A percentile compares a stretch with the other conserved stretches of the same genome.
Conservation (phyloP, 2,113 vertebrate genomes). For the Axis porcinus region DNA sequence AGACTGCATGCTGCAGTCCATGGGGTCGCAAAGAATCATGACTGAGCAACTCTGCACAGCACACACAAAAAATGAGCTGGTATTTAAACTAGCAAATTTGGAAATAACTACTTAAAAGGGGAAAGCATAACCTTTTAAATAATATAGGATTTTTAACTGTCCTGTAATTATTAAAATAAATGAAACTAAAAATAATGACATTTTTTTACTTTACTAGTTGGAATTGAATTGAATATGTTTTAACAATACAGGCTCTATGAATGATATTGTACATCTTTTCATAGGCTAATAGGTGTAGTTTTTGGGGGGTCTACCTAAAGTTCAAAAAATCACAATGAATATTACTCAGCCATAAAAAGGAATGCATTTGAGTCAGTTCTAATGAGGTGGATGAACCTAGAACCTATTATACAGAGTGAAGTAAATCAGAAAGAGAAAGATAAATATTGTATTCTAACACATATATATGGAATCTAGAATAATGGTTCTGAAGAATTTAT, state of each 20-base stretch:
- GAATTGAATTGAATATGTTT: neutral
- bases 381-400: neutral
- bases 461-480: neutral
- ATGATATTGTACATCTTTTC: neutral
- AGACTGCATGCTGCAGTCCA: neutral
- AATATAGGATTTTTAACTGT: neutral
- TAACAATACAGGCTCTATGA: neutral
- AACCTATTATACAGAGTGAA: neutral
- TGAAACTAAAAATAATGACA: constrained; percentile 8
- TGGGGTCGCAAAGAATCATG: neutral
- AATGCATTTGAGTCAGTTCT: neutral
- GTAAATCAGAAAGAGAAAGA: neutral
- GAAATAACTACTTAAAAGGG: neutral
- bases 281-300: neutral
- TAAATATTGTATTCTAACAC: neutral
- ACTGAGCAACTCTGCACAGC: neutral
- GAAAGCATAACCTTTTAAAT: neutral
- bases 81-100: constrained; percentile 20
- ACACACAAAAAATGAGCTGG: neutral
- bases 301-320: neutral
- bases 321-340: neutral
- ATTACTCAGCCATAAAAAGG: neutral
- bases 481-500: neutral
- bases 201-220: neutral
- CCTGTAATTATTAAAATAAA: neutral